These are phyloP conservation scores for Centroberyx gerrardi DNA, from an alignment of 2,797 vertebrate species.

Conservation along the genomic window DNA sequence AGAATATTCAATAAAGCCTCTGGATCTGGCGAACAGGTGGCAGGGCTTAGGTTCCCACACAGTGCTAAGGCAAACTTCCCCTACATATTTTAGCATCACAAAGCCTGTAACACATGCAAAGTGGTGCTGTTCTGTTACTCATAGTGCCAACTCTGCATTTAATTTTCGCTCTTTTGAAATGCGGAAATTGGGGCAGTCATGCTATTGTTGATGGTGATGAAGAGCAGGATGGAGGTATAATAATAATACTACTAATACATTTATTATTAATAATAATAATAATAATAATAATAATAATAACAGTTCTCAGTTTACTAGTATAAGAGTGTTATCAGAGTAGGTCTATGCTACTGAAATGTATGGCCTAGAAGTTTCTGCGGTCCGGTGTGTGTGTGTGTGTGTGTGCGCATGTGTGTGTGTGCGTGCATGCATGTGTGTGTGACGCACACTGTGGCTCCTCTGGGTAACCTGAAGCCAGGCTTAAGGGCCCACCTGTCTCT, in stretches of 20 bases:
- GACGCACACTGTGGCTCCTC: constrained; percentile 70
- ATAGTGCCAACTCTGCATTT: constrained; percentile 28
- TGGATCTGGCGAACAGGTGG: constrained; percentile 89
- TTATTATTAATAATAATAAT: background rate
- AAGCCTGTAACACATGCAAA: constrained; percentile 70
- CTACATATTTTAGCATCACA: constrained; percentile 84
- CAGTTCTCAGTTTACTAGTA: background rate
- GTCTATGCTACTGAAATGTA: constrained; percentile 20
- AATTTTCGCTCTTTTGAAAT: constrained; percentile 20
- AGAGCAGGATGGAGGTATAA: background rate
- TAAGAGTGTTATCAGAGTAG: constrained; percentile 9
- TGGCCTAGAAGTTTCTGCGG: constrained; percentile 25
- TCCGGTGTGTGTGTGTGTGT: constrained; percentile 33
- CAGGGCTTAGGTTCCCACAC: constrained; percentile 80
- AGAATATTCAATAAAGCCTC: constrained; percentile 86
- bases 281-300: background rate
- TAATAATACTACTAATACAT: no score
- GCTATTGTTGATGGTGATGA: constrained; percentile 8
- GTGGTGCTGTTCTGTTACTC: constrained; percentile 34
- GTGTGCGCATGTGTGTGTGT: constrained; percentile 20
- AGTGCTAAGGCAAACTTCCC: constrained; percentile 82
- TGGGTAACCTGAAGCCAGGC: constrained; percentile 80
- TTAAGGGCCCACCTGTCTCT: constrained; percentile 81
- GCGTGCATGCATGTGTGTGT: constrained; percentile 61
- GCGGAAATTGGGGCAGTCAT: constrained; percentile 19